Evolutionary conservation across 2,888 invertebrate genomes (phyloP), one percentile per base, ranked within the genome.

Genomic region (Biston betularia): DNA sequence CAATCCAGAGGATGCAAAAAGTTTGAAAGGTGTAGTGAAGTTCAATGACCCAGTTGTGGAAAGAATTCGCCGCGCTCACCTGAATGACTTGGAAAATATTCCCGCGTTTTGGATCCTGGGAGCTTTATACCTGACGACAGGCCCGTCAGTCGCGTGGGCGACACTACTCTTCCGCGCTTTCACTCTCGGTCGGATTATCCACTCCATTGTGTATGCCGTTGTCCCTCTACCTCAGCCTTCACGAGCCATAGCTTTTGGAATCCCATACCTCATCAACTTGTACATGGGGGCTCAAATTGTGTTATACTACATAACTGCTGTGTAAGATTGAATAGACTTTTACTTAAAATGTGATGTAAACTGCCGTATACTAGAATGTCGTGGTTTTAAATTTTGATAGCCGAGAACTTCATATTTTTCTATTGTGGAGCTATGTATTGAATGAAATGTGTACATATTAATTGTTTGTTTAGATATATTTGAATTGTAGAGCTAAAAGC

Each of bases 21-120:
- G 58, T 2, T 52, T 80, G 5, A 80, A 73, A 64, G 88, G 88
- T 12, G 89, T 87, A 72, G 86, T 93, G 62, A 91, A 87, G 75
- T 84, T 72, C 55, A 91, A 90, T 46, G 89, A 92, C 65, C 85
- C 83, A 0, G 75, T 69, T 0, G 80, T 93, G 34, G 92, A 93
- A 75, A 81, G 93, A 5, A 66, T 88, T 1, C 83, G 93, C 0
- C 87, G 95, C 79, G 96, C 96, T 11, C 96, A 96, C 81, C 89
- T 94, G 75, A 97, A 97, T 79, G 96, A 97, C 81, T 81, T 96
- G 84, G 96, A 96, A 86, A 97, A 96, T 83, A 96, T 97, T 62
- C 93, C 95, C 0, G 92, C 95, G 0, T 97, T 96, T 81, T 93
- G 96, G 82, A 77, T 95, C 12, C 84, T 95, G 40, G 95, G 94